Evolutionary conservation across 64 coral and sea anemone genomes (phyloP).

Genomic region (Cladopsammia gracilis): DNA sequence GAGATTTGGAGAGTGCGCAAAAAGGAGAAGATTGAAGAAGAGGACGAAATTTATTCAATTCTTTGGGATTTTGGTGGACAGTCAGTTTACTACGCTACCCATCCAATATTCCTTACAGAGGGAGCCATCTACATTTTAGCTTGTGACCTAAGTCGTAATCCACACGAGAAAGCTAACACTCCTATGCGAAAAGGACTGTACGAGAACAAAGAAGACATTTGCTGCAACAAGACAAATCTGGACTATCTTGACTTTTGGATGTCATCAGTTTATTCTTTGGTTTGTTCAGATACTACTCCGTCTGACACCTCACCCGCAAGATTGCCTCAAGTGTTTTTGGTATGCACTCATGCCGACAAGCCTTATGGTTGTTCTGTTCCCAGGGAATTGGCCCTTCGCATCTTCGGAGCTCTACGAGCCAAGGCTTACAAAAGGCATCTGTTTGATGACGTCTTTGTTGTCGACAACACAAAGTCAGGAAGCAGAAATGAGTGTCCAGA

Average conservation of each 20-base stretch:
- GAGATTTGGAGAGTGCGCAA: background rate
- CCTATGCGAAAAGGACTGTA: background rate
- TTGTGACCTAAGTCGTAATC: background rate
- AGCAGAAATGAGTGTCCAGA: too few relatives aligned
- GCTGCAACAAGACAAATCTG: background rate
- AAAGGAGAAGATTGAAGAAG: background rate
- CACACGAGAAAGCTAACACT: background rate
- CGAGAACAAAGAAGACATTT: background rate
- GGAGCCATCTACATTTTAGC: slow-evolving; percentile 12
- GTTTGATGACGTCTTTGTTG: too few relatives aligned
- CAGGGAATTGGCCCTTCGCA: background rate
- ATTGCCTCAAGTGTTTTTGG: background rate
- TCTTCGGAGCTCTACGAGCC: background rate
- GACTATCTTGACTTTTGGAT: slow-evolving; percentile 2
- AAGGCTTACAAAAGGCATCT: too few relatives aligned
- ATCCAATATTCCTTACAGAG: background rate
- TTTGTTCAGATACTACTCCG: background rate
- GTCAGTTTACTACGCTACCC: background rate
- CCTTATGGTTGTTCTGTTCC: background rate
- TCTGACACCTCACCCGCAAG: background rate
- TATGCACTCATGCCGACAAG: background rate
- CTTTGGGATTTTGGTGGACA: slow-evolving; percentile 14
- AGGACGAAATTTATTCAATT: background rate
- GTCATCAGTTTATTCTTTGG: background rate
- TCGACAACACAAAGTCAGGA: too few relatives aligned